A percentile compares a stretch with the other conserved stretches of the same genome.
Evolutionary conservation across 2,888 invertebrate species (phyloP).

Genomic region (Odiellus spinosus): DNA sequence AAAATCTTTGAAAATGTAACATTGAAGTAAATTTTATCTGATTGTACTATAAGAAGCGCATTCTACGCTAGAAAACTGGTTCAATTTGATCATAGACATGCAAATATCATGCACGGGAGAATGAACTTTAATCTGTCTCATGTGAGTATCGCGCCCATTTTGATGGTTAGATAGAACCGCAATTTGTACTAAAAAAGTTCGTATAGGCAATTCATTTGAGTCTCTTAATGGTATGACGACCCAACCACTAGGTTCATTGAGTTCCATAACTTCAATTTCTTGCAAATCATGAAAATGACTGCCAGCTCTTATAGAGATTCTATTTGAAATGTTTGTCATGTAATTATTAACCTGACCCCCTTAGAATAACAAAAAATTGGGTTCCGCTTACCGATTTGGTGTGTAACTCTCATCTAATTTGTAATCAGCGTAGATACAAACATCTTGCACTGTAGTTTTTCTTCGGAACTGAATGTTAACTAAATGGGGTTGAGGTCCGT

Average conservation of each 20-base stretch:
- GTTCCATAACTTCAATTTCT: slow-evolving; percentile 82
- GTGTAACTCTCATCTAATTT: slow-evolving; percentile 98
- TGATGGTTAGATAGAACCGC: slow-evolving; percentile 96
- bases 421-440: slow-evolving; percentile 93
- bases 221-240: slow-evolving; percentile 82
- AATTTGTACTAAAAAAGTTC: slow-evolving; percentile 92
- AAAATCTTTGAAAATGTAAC: too few relatives aligned
- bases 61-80: slow-evolving; percentile 12
- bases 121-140: slow-evolving; percentile 90
- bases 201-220: slow-evolving; percentile 62
- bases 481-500: slow-evolving; percentile 92
- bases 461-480: slow-evolving; percentile 92
- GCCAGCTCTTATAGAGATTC: slow-evolving; percentile 80
- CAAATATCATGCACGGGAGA: slow-evolving; percentile 46
- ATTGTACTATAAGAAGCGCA: slow-evolving; percentile 12
- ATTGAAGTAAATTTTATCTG: slow-evolving; percentile 9
- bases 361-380: background rate
- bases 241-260: slow-evolving; percentile 94
- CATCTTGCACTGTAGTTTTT: slow-evolving; percentile 85
- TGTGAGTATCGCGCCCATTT: slow-evolving; percentile 95
- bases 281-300: slow-evolving; percentile 92
- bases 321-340: slow-evolving; percentile 23
- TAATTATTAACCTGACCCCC: slow-evolving; percentile 1
- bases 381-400: slow-evolving; percentile 52
- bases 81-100: slow-evolving; percentile 29